Evolutionary conservation across 2,888 invertebrate genomes (phyloP).

Genomic region (Caenorhabditis sinica): DNA sequence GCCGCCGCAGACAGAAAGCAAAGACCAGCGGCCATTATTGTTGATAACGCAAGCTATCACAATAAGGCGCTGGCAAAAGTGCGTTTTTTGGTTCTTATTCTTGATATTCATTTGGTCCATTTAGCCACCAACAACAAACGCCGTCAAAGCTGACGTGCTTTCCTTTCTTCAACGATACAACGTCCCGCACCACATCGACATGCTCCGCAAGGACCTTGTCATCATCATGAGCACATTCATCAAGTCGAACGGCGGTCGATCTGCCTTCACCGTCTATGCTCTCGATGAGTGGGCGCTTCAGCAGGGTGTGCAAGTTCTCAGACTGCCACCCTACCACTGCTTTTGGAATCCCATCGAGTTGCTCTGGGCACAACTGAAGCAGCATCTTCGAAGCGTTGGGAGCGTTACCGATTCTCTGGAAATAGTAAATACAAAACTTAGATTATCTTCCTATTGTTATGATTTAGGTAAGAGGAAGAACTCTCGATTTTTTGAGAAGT

Average conservation of each 20-base stretch:
- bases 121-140: background rate
- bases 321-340: slow-evolving; percentile 10
- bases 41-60: background rate
- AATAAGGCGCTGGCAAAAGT: background rate
- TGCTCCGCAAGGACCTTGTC: too few species aligned
- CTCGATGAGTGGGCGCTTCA: background rate
- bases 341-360: slow-evolving; percentile 8
- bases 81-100: background rate
- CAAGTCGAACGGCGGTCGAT: background rate
- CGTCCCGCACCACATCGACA: background rate
- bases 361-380: background rate
- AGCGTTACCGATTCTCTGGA: background rate
- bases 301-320: background rate
- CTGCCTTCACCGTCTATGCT: background rate
- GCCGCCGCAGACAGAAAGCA: background rate
- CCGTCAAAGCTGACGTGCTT: background rate
- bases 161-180: background rate
- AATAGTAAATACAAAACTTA: background rate
- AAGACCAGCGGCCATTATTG: background rate
- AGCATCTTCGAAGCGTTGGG: background rate
- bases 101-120: background rate
- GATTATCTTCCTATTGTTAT: background rate
- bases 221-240: background rate
- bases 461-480: background rate
- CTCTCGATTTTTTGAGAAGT: background rate